phyloP scores from a whole-genome alignment of 2,888 invertebrate genomes.

The Melieria omissa region DNA sequence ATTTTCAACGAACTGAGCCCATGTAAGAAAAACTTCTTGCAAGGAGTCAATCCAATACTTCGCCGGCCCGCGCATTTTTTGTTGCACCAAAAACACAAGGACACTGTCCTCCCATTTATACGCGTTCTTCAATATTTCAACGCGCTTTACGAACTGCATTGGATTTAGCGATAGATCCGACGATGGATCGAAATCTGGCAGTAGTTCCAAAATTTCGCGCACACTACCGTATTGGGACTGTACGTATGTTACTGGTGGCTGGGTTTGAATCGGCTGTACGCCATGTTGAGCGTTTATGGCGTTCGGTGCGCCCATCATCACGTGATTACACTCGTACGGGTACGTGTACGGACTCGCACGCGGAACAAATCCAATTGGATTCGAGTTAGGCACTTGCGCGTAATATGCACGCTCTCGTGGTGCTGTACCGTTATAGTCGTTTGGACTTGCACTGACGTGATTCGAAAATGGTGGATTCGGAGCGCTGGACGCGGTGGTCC shows the following conservation, averaged over 20 bases:
- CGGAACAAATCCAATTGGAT: no score
- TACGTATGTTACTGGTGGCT: neutral
- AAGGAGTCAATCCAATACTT: constrained; percentile 40
- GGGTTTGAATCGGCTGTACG: no score
- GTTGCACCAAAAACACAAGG: constrained; percentile 21
- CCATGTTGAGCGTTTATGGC: no score
- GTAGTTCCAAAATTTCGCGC: constrained; percentile 5
- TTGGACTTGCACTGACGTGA: no score
- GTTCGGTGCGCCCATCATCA: no score
- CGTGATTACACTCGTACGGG: no score
- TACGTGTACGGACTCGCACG: no score
- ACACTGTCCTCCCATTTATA: constrained; percentile 12
- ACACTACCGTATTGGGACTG: constrained; percentile 9
- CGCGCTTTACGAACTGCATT: constrained; percentile 28
- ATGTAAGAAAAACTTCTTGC: constrained; percentile 32
- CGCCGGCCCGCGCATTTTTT: constrained; percentile 32
- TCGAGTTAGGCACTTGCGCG: no score
- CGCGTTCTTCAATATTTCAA: constrained; percentile 12
- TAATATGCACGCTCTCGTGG: no score
- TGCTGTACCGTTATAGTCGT: no score
- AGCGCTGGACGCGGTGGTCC: no score
- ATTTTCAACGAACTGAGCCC: constrained; percentile 32
- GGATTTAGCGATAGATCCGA: constrained; percentile 24
- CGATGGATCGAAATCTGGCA: constrained; percentile 23
- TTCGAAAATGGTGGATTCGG: no score